phyloP scores from a whole-genome alignment of 2,888 invertebrate genomes.

The Pandemis heparana region DNA sequence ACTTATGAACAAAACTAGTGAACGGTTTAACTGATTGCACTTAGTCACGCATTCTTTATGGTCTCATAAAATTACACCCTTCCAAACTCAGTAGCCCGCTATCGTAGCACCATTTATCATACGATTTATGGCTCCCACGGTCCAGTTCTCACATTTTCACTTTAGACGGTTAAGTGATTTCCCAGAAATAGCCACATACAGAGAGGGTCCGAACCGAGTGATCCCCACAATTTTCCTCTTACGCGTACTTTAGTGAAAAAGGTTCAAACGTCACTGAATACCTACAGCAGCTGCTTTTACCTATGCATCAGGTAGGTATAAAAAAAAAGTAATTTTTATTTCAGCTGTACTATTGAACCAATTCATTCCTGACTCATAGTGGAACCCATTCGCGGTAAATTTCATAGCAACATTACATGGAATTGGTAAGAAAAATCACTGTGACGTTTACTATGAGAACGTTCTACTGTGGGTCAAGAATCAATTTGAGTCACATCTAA shows the following conservation, averaged over 20 bases:
- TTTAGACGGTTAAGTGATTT: constrained; percentile 5
- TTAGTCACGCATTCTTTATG: constrained; percentile 42
- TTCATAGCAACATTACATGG: too few species aligned
- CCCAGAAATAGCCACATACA: constrained; percentile 10
- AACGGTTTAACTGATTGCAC: constrained; percentile 34
- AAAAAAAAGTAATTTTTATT: background rate
- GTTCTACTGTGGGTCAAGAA: too few species aligned
- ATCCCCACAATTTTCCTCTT: constrained; percentile 9
- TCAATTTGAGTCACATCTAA: too few species aligned
- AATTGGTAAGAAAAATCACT: too few species aligned
- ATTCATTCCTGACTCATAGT: too few species aligned
- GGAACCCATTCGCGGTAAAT: too few species aligned
- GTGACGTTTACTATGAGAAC: too few species aligned
- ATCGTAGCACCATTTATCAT: constrained; percentile 36
- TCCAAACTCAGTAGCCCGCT: constrained; percentile 29
- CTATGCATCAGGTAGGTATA: background rate
- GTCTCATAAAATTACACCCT: constrained; percentile 37
- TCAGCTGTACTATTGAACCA: too few species aligned
- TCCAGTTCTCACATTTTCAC: constrained; percentile 11
- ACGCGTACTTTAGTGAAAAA: background rate
- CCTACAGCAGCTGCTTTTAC: background rate
- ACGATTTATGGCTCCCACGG: constrained; percentile 31
- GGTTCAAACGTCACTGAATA: background rate
- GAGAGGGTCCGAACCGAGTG: background rate
- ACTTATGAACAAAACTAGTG: background rate